Evolutionary conservation across 2,797 vertebrate genomes (phyloP).

Genomic region (Kryptolebias ocellatus): DNA sequence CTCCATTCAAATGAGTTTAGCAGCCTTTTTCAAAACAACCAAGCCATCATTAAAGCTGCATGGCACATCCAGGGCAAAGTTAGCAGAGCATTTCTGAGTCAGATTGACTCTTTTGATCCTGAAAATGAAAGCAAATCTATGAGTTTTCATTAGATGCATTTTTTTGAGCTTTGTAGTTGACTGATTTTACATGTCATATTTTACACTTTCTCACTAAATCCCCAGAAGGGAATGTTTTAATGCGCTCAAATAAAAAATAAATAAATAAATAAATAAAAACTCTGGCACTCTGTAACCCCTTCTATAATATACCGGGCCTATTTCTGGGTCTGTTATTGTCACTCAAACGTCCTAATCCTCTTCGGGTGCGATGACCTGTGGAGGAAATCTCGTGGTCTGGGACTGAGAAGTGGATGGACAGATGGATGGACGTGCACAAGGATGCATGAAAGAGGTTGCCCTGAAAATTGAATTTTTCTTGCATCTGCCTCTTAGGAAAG

Average conservation of each 20-base stretch:
- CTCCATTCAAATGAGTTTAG: constrained; percentile 43
- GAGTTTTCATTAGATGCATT: constrained; percentile 20
- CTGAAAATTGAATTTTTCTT: constrained; percentile 72
- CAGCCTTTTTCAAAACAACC: constrained; percentile 41
- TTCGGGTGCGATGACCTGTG: constrained; percentile 52
- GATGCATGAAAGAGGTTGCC: constrained; percentile 60
- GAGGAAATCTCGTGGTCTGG: constrained; percentile 37
- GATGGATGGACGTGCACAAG: constrained; percentile 67
- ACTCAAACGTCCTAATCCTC: constrained; percentile 60
- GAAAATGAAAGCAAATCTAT: constrained; percentile 42
- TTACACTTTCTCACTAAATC: constrained; percentile 3
- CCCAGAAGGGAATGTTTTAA: constrained; percentile 26
- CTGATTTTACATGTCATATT: constrained; percentile 19
- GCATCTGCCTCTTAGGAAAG: constrained; percentile 39
- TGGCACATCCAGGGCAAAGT: constrained; percentile 25
- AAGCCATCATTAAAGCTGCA: constrained; percentile 37
- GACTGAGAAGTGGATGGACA: constrained; percentile 46
- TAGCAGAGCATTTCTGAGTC: constrained; percentile 25
- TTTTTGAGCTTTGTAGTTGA: constrained; percentile 20
- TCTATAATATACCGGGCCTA: constrained; percentile 34
- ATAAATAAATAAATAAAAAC: too few relatives aligned
- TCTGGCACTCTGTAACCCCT: constrained; percentile 36
- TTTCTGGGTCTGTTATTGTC: constrained; percentile 55
- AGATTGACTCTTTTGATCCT: constrained; percentile 51
- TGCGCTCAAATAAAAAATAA: constrained; percentile 13